Percentiles rank a stretch among this genome's conserved stretches.
These are phyloP conservation scores for Cataglyphis hispanica DNA, from an alignment of 1,140 invertebrate genomes.

Conservation along the genomic window DNA sequence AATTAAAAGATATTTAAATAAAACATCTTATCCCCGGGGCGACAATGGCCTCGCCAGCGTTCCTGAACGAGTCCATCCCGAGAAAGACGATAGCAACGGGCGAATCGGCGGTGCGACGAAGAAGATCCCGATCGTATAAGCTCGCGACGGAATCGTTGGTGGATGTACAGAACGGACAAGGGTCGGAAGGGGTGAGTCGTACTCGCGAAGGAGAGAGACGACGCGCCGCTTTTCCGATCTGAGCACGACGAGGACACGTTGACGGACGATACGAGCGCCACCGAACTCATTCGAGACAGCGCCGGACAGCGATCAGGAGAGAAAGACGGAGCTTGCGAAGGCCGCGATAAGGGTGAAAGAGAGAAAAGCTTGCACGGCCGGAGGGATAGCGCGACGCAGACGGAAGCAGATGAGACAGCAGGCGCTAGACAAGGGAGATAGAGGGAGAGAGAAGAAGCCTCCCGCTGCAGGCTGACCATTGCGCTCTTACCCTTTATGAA, in stretches of 20 bases:
- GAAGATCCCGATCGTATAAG: conserved; percentile 72
- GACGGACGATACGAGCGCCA: conserved; percentile 72
- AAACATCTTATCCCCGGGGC: conserved; percentile 43
- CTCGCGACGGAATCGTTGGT: conserved; percentile 73
- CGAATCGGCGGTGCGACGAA: conserved; percentile 70
- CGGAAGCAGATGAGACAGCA: conserved; percentile 67
- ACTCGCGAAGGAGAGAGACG: conserved; percentile 48
- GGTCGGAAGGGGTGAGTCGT: conserved; percentile 66
- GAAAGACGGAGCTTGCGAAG: conserved; percentile 55
- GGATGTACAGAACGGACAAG: conserved; percentile 59
- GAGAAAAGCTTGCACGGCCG: conserved; percentile 61
- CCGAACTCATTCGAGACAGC: conserved; percentile 75
- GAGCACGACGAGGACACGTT: conserved; percentile 60
- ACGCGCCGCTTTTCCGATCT: conserved; percentile 18
- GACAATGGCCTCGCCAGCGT: conserved; percentile 42
- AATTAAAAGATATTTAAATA: not conserved
- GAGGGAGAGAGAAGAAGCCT: conserved; percentile 47
- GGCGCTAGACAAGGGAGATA: conserved; percentile 45
- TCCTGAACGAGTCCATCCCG: conserved; percentile 65
- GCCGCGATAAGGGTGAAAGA: conserved; percentile 55
- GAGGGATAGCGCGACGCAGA: conserved; percentile 49
- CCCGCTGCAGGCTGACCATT: conserved; percentile 70
- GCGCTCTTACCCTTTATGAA: conserved; percentile 65
- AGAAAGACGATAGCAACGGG: conserved; percentile 70
- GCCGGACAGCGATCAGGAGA: conserved; percentile 71